Percentiles rank a stretch among this genome's conserved stretches.
Conservation (phyloP, 2,797 vertebrate species). For the Enteromius anoplus region DNA sequence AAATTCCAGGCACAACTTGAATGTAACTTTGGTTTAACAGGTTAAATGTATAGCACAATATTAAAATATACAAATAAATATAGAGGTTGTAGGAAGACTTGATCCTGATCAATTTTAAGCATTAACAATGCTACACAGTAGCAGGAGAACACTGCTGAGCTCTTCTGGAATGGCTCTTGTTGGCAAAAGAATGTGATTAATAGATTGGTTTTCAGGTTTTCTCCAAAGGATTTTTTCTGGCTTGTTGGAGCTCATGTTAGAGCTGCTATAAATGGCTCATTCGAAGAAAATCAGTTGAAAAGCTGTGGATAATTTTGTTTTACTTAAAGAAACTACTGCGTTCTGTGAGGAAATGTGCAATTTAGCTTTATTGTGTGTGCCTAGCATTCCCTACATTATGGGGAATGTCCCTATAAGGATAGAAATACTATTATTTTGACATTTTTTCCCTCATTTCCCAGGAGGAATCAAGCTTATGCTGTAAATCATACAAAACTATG, state of each 20-base stretch:
- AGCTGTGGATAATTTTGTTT: neutral
- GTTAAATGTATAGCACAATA: neutral
- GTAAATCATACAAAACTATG: neutral
- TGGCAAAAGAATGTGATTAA: neutral
- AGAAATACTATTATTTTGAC: neutral
- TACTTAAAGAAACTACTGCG: neutral
- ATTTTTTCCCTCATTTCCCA: neutral
- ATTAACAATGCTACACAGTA: neutral
- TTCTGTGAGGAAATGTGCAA: neutral
- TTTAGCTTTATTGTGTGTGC: neutral
- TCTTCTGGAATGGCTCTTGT: neutral
- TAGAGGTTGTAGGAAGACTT: neutral
- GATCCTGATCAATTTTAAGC: neutral
- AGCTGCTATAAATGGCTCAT: neutral
- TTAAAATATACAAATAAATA: neutral
- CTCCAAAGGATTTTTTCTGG: neutral
- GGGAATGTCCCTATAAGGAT: neutral
- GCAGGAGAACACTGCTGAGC: neutral
- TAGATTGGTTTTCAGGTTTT: neutral
- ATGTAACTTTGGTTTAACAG: neutral
- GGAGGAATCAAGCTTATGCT: neutral
- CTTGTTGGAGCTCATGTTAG: neutral
- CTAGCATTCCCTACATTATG: neutral
- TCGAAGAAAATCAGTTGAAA: neutral
- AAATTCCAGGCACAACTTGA: neutral